phyloP scores from a whole-genome alignment of 2,113 vertebrate genomes.

The Dendropsophus ebraccatus region DNA sequence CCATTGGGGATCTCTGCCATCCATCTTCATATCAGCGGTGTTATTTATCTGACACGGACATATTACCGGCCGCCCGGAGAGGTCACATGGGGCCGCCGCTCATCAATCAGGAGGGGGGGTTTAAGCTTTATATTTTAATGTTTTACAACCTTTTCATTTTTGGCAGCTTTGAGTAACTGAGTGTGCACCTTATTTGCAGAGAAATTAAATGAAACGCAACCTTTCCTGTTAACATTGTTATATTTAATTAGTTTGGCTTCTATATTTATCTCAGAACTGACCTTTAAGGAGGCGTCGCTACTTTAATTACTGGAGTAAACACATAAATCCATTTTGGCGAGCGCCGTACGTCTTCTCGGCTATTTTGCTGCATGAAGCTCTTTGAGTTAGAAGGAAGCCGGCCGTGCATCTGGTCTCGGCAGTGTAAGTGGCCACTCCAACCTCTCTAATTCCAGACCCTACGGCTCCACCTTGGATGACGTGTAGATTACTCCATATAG shows the following conservation, averaged over 20 bases:
- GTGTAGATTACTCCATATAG: constrained; percentile 15
- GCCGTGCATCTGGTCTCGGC: constrained; percentile 12
- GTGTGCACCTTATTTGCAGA: constrained; percentile 10
- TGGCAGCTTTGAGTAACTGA: neutral
- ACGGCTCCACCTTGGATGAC: constrained; percentile 10
- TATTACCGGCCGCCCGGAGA: neutral
- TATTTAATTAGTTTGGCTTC: constrained; percentile 33
- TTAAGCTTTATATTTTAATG: neutral
- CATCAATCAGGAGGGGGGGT: neutral
- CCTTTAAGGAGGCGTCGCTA: constrained; percentile 35
- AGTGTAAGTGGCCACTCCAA: constrained; percentile 7
- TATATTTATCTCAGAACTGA: constrained; percentile 36
- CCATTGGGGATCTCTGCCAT: neutral
- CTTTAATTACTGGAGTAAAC: constrained; percentile 43
- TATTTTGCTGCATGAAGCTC: neutral
- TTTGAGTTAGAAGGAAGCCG: constrained; percentile 18
- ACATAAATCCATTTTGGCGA: constrained; percentile 35
- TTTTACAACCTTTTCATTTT: neutral
- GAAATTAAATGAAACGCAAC: constrained; percentile 33
- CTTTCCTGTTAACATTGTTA: constrained; percentile 42
- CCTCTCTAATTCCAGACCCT: constrained; percentile 31
- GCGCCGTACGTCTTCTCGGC: neutral
- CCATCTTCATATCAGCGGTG: neutral
- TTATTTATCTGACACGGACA: neutral
- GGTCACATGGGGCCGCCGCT: neutral